Evolutionary conservation across 2,797 vertebrate genomes (phyloP).

Genomic region (Danio tinwini): DNA sequence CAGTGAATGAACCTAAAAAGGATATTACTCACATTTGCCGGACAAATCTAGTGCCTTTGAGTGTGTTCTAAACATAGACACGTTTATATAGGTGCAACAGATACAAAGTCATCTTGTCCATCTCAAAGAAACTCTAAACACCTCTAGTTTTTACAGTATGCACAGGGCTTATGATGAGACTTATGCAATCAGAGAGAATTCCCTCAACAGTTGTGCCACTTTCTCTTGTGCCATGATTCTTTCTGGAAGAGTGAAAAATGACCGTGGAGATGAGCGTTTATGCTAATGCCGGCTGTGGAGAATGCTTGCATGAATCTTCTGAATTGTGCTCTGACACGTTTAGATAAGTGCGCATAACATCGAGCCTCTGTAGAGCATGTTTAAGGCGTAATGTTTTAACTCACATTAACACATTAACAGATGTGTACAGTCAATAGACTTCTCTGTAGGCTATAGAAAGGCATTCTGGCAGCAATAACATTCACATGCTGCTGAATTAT

Average conservation of each 20-base stretch:
- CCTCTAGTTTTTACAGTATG: too few relatives aligned
- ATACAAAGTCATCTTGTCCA: too few relatives aligned
- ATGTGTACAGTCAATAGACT: neutral
- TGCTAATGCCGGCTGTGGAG: neutral
- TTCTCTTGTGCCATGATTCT: neutral
- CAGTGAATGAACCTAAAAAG: neutral
- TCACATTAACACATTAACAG: too few relatives aligned
- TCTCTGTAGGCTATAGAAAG: slow-evolving; percentile 1
- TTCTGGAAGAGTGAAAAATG: neutral
- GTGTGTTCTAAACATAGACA: neutral
- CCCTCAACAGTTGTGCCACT: neutral
- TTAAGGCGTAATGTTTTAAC: neutral
- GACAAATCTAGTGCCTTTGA: neutral
- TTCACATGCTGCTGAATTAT: slow-evolving; percentile 23
- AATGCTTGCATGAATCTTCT: neutral
- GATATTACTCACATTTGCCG: neutral
- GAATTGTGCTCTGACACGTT: neutral
- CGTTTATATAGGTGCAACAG: too few relatives aligned
- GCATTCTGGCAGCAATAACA: slow-evolving; percentile 17
- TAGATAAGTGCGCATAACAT: neutral
- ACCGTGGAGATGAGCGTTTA: neutral
- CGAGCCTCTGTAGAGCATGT: neutral
- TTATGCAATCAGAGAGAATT: neutral
- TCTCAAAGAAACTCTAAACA: too few relatives aligned
- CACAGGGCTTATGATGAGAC: neutral